phyloP scores from a whole-genome alignment of 2,113 vertebrate species.

The human (Homo sapiens) region GRCh38 chr4:164788001-164788500 shows the following conservation, averaged over 20 bases:
- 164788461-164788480: neutral
- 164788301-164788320: neutral
- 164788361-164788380: neutral
- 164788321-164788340: neutral
- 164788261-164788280: neutral
- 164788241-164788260: neutral
- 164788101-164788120: neutral
- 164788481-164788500: too few relatives aligned
- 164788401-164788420: constrained; percentile 10
- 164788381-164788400: neutral
- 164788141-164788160: neutral
- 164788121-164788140: neutral
- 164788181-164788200: neutral
- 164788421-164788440: neutral
- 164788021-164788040: neutral
- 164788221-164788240: neutral
- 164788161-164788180: neutral
- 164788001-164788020: neutral
- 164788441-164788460: neutral
- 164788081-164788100: neutral
- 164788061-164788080: neutral
- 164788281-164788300: neutral
- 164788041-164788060: neutral
- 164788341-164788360: neutral
- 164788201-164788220: neutral